Base-by-base conservation (phyloP, 92 coral and sea anemone genomes). In the Anthopleura xanthogrammica region DNA sequence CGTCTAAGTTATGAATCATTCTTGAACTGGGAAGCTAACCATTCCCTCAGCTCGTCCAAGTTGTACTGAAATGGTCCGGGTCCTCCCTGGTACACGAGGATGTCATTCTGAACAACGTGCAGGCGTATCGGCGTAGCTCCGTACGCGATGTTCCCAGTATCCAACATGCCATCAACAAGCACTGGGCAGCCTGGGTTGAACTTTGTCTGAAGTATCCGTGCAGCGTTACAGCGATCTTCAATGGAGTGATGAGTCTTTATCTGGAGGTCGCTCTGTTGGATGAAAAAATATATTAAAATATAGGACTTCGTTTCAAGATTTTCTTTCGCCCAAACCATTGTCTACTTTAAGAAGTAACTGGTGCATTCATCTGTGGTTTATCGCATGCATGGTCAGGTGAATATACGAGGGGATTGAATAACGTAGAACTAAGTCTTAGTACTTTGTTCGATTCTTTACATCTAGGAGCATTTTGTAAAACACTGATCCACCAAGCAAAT, bases 81-180 rank as follows among this genome's bases (percentile, higher is more conserved):
- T 14, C 95, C 98, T 29, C 98, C 98, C 64, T 85, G 93, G 76
- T 95, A 95, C 71, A 88, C 92, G 75, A 95, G 76, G 60, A 78
- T 84, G 14, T 87, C 89, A 4, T 92, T 85, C 65, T 85, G 88
- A 10, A 95, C 89, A 22, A 85, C 85, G 80, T 95, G 91, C 39
- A 95, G 85, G 42, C 98, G 90, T 64, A 92, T 94, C 7, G 98
- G 97, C 3, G 90, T 87, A 1, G 98, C 98, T 10, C 95, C 97
- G 75, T 95, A 95, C 2, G 97, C 93, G 58, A 91, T 89, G 72
- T 86, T 87, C 40, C 93, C 90, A 3, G 88, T 90, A 85, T 95
- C 90, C 41, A 88, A 39, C 97, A 92, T 93, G 70, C 88, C 85
- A 82, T 95, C 98, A 3, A 95, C 93, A 42, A 77, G 85, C 48